phyloP scores from a whole-genome alignment of 2,888 invertebrate genomes.

The Frankliniella fusca region DNA sequence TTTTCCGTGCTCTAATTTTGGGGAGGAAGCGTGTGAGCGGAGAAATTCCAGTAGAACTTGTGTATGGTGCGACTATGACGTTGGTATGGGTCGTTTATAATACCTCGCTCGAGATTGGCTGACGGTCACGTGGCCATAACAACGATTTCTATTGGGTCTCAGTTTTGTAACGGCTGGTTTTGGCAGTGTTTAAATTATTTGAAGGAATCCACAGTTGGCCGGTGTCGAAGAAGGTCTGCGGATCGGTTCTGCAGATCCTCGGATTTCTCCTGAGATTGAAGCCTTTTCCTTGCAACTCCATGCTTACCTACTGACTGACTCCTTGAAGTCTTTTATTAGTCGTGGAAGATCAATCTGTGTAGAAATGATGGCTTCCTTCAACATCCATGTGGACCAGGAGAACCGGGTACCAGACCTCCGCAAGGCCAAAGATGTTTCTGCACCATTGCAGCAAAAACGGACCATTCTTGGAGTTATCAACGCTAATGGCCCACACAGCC shows the following conservation, averaged over 20 bases:
- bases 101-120: not conserved
- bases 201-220: not conserved
- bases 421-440: not conserved
- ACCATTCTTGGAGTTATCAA: not conserved
- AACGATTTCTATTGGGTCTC: not conserved
- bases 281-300: not conserved
- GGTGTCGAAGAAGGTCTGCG: not conserved
- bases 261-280: not conserved
- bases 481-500: not conserved
- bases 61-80: not conserved
- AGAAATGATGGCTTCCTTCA: slow-evolving; percentile 2
- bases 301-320: not conserved
- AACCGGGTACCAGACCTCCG: not conserved
- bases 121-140: not conserved
- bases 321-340: not conserved
- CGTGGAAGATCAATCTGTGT: not conserved
- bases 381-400: slow-evolving; percentile 8
- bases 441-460: not conserved
- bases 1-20: not conserved
- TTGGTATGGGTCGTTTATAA: not conserved
- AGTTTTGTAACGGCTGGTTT: slow-evolving; percentile 1
- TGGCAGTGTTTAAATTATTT: slow-evolving; percentile 9
- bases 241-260: not conserved
- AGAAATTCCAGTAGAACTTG: not conserved
- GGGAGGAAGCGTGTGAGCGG: too few relatives aligned